Percentiles rank a stretch among this genome's conserved stretches.
phyloP scores from a whole-genome alignment of 2,797 vertebrate species.

The Aselliscus stoliczkanus region DNA sequence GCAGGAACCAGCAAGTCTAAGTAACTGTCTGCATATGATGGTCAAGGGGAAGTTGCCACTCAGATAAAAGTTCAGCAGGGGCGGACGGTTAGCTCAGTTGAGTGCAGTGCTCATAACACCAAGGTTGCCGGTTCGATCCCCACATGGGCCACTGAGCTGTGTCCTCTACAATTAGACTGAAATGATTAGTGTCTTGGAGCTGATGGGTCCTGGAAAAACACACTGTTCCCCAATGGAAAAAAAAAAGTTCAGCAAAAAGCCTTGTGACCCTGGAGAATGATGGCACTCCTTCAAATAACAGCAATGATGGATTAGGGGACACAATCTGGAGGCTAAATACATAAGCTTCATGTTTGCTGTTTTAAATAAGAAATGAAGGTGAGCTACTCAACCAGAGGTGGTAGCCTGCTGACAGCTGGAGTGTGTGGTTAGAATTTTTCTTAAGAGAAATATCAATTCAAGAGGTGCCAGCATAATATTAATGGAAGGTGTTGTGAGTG shows the following conservation, averaged over 20 bases:
- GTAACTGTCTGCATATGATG: background rate
- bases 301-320: background rate
- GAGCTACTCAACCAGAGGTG: background rate
- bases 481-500: background rate
- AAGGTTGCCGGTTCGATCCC: too few species aligned
- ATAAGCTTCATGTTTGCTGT: background rate
- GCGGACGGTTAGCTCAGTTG: too few species aligned
- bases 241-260: background rate
- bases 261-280: background rate
- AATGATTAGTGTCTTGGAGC: too few species aligned
- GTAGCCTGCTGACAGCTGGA: background rate
- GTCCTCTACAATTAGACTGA: too few species aligned
- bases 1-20: background rate
- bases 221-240: too few species aligned
- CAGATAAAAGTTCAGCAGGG: background rate
- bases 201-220: too few species aligned
- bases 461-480: background rate
- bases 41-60: background rate
- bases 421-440: background rate
- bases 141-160: too few species aligned
- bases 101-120: too few species aligned
- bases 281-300: background rate
- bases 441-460: background rate
- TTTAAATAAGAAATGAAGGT: background rate
- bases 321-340: background rate